These are phyloP conservation scores for Miltochrista miniata DNA, from an alignment of 2,888 invertebrate species.

Conservation along the genomic window DNA sequence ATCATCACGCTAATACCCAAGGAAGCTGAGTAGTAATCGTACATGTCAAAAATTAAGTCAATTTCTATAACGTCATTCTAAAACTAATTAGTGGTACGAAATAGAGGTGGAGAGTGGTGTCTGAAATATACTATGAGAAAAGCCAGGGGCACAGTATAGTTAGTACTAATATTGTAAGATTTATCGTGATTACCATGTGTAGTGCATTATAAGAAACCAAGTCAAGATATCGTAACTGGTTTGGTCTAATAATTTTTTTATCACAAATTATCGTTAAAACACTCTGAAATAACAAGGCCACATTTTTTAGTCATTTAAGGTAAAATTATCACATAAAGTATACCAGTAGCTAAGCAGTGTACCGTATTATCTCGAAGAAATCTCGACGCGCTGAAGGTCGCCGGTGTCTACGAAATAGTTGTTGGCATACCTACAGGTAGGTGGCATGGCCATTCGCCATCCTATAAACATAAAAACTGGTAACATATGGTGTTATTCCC, in stretches of 20 bases:
- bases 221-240: slow-evolving; percentile 5
- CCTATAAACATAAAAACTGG: slow-evolving; percentile 24
- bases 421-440: slow-evolving; percentile 28
- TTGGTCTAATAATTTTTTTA: neutral
- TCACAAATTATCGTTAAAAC: neutral
- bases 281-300: slow-evolving; percentile 4
- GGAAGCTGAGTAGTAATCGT: no score
- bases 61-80: no score
- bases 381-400: slow-evolving; percentile 31
- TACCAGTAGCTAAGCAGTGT: slow-evolving; percentile 11
- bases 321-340: slow-evolving; percentile 20
- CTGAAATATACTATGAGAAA: no score
- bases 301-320: slow-evolving; percentile 14
- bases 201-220: neutral
- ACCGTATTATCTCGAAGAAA: slow-evolving; percentile 21
- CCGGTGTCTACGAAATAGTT: slow-evolving; percentile 20
- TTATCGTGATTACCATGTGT: no score
- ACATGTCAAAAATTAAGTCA: no score
- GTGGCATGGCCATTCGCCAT: slow-evolving; percentile 22
- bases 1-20: no score
- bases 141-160: no score
- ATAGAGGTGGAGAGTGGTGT: no score
- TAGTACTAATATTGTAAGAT: no score
- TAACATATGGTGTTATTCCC: slow-evolving; percentile 22
- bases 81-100: no score